Evolutionary conservation across 53 echinoderm and acorn worm genomes (phyloP), one percentile per base, ranked within the genome.

Genomic region (Actinopyga echinites): DNA sequence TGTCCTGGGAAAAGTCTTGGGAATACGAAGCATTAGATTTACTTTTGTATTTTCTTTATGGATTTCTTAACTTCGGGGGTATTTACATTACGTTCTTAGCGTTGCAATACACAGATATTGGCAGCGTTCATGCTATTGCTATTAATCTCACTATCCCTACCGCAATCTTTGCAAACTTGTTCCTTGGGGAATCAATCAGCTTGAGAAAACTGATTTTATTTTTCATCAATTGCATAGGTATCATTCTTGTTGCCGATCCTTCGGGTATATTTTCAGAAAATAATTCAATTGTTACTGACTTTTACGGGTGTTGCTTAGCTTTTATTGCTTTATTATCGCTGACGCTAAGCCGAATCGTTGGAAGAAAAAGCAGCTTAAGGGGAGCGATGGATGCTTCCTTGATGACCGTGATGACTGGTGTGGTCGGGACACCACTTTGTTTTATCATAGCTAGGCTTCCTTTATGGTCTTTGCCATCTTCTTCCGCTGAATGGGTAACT

Each of bases 361-460:
- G 43, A 2, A 20, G 74, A 5, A 44, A 73, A 40, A 38, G 4
- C 5, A 73, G 74, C n/a, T 37, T 73, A 13, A n/a, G 21, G n/a
- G 49, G 42, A 21, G 22, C 33, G 21, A 73, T 73, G 9, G 74
- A 73, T 45, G 42, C 74, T 17, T 44, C 74, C 22, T 43, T 73
- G 43, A 38, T 73, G 74, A 73, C 74, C 0, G 74, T 73, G 8
- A 73, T 73, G 30, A 38, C 74, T 73, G 74, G 73, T 40, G 10
- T 40, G 10, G 59, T 59, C 22, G 59, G 59, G 28, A 13, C 17
- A 28, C 59, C 59, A 24, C 6, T 8, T 6, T 59, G 59, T 13
- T 7, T 59, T 8, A 12, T 59, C 0, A 59, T 59, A 24, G 12
- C 7, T 26, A 59, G 9, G 59, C 10, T 40, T 40, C 6, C 23